Conservation (phyloP, 2,888 invertebrate species). For the Thereva unica region DNA sequence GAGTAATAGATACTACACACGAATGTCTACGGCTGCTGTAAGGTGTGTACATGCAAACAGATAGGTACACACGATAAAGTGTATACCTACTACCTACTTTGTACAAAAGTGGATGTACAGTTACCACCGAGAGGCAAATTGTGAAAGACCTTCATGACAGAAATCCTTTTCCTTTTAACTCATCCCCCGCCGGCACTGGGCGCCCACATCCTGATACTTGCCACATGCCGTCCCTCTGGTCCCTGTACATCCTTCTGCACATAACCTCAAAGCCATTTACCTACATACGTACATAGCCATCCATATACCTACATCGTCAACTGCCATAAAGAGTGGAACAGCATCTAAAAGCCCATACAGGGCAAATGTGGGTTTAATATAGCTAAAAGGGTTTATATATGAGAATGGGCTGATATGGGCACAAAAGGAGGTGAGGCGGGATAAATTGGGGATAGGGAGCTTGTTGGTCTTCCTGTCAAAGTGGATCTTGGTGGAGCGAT, state of each 20-base stretch:
- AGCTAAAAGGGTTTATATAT: constrained; percentile 40
- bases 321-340: constrained; percentile 30
- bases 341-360: constrained; percentile 35
- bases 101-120: constrained; percentile 27
- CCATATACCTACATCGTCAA: constrained; percentile 25
- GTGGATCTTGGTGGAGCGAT: background rate
- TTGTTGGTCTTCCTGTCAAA: constrained; percentile 35
- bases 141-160: constrained; percentile 37
- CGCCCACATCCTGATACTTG: constrained; percentile 27
- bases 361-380: constrained; percentile 41
- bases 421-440: constrained; percentile 9
- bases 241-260: constrained; percentile 28
- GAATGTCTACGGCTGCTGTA: background rate
- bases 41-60: constrained; percentile 10
- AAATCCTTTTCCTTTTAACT: constrained; percentile 38
- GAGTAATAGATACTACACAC: background rate
- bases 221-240: constrained; percentile 36
- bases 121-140: constrained; percentile 35
- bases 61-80: constrained; percentile 12
- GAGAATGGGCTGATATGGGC: constrained; percentile 17
- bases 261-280: constrained; percentile 24
- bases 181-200: constrained; percentile 16
- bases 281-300: constrained; percentile 5
- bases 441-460: constrained; percentile 18
- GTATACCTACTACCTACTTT: constrained; percentile 13